Conservation (phyloP, 2,888 invertebrate species). For the Scaptomyza flava region DNA sequence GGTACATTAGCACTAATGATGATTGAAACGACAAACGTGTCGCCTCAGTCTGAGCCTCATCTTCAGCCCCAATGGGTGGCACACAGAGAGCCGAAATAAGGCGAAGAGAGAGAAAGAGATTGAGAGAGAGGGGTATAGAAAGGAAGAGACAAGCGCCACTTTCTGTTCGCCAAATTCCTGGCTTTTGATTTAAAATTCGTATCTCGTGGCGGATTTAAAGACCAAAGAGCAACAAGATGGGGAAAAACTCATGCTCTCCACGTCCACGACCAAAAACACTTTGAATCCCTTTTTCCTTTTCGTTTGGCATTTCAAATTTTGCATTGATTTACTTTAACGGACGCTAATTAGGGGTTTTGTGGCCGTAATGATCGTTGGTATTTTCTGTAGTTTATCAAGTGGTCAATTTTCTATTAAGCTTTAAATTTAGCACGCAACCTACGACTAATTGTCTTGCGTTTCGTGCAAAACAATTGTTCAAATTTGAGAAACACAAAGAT, state of each 20-base stretch:
- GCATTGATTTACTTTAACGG: constrained; percentile 75
- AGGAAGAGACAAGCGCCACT: constrained; percentile 7
- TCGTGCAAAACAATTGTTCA: background rate
- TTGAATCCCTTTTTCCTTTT: constrained; percentile 37
- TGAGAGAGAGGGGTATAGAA: background rate
- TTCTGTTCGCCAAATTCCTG: constrained; percentile 53
- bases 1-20: constrained; percentile 85
- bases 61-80: constrained; percentile 2
- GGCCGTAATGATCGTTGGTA: constrained; percentile 69
- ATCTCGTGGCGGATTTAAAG: constrained; percentile 44
- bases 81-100: background rate
- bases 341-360: constrained; percentile 67
- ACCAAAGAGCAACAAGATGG: constrained; percentile 11
- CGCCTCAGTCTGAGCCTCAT: constrained; percentile 51
- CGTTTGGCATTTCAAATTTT: constrained; percentile 20
- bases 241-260: constrained; percentile 16
- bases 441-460: background rate
- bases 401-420: constrained; percentile 38
- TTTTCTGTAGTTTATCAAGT: constrained; percentile 67
- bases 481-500: no score
- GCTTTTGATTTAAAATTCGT: constrained; percentile 74
- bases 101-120: background rate
- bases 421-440: background rate
- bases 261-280: constrained; percentile 16
- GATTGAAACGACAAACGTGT: constrained; percentile 84